Evolutionary conservation across 64 coral and sea anemone species (phyloP), one percentile per base, ranked within the genome.

Genomic region (Platygyra sinensis): DNA sequence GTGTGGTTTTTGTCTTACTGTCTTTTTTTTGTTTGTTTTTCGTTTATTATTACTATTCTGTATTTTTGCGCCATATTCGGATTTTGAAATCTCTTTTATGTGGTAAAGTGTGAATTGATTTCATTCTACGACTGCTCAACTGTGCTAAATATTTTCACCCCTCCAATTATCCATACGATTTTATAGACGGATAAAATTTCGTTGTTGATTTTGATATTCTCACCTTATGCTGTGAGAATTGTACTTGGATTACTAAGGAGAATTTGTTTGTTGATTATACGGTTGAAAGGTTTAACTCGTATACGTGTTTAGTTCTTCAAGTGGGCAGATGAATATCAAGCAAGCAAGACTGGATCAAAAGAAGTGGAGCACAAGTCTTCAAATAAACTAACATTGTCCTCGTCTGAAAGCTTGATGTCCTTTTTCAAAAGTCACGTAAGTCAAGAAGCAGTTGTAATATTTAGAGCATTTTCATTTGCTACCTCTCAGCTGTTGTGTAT

Each of bases 321-420:
- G 74, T 99, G 97, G 97, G 97, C 89, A 11, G 90, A 99, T 91
- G 91, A 99, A 61, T 95, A 79, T 33, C 90, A 93, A 74, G 69
- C 87, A 3, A 80, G 24, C 52, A 72, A 85, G 49, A 80, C 7
- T 71, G 87, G 73, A 69, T 63, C 24, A 33, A 71, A 65, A 20
- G 78, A 51, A 60, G 29, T 39, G 27, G 73, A n/a, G 3, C 67
- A 32, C 8, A 33, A n/a, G 33, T 67, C 79, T 3, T 50, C 75
- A 7, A 90, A 63, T n/a, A 98, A 91, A 86, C 75, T 92, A 3
- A 81, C 38, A 3, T 6, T 99, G 63, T 92, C 84, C 22, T 91
- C 97, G 28, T 49, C 91, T n/a, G 94, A 99, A 2, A 89, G 79
- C 28, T 74, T 99, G 17, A 89, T 83, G 28, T 46, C 72, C 12